Conservation (phyloP, 2,888 invertebrate species). For the Myopa tessellatipennis region DNA sequence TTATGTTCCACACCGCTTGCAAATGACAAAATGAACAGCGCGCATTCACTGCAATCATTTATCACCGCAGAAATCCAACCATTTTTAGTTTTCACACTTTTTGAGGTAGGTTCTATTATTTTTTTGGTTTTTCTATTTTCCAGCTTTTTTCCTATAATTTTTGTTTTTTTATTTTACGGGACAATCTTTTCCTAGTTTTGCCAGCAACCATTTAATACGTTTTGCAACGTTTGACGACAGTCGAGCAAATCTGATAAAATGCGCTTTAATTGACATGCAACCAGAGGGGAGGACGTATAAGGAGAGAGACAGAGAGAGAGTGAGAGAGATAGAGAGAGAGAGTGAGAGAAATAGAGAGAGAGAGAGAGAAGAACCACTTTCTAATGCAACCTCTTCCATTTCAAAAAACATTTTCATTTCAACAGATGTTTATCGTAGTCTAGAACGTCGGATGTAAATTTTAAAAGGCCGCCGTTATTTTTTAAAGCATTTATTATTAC, state of each 20-base stretch:
- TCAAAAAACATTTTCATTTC: background rate
- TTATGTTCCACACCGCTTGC: constrained; percentile 23
- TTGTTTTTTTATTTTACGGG: background rate
- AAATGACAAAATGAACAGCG: constrained; percentile 3
- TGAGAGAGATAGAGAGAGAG: background rate
- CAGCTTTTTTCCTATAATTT: background rate
- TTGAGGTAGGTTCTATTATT: constrained; percentile 14
- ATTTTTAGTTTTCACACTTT: constrained; percentile 9
- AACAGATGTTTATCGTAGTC: background rate
- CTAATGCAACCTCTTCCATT: background rate
- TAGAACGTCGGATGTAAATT: background rate
- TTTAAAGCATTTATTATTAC: background rate
- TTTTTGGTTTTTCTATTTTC: background rate
- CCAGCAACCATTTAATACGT: constrained; percentile 14
- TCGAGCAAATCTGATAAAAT: constrained; percentile 31
- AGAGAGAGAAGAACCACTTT: background rate
- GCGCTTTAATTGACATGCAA: constrained; percentile 29
- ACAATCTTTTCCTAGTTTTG: background rate
- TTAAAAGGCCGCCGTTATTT: background rate
- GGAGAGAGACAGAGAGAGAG: background rate
- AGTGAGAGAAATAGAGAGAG: background rate
- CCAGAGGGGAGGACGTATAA: background rate
- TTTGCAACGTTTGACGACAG: constrained; percentile 31
- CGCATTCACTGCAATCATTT: constrained; percentile 33
- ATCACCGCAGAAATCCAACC: constrained; percentile 29